Base-by-base conservation (phyloP, 2,888 invertebrate genomes). In the Perizoma affinitatum region DNA sequence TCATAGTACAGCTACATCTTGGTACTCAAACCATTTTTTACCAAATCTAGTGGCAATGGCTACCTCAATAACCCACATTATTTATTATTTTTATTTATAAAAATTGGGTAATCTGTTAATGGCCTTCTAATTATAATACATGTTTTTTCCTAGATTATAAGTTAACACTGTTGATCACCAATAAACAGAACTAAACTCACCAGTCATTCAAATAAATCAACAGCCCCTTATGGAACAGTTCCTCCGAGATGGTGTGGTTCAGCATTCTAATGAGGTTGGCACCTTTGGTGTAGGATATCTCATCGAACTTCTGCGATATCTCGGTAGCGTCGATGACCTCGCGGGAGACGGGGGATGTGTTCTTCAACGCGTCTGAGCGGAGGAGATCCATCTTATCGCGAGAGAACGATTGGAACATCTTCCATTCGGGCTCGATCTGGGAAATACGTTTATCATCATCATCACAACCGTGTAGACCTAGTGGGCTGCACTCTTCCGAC, bases 271-370 rank as follows among this genome's bases (percentile, higher is more conserved):
- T 88, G 5, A 95, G 79, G 61, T 93, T 93, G 5, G 94, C 94
- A 46, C 94, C 94, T 73, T 94, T 94, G 5, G 84, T 83, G 74
- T 94, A 94, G 0, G 93, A 92, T 50, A 93, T 93, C 59, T 89
- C 90, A 74, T 95, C 94, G 74, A 94, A 95, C 70, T 94, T 93
- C 79, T 93, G 93, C 54, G 93, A 90, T 71, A 95, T 94, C 72
- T 94, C 93, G 0, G 88, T 83, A 0, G 93, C 93, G 67, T 93
- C 93, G 2, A 79, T 74, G 0, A 94, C 93, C 9, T 86, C 72
- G 0, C 88, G 77, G 0, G 94, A 93, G 3, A 95, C 93, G 0
- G 94, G 93, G 0, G 93, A 93, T 0, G 93, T 92, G 66, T 93
- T 93, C 71, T 93, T 93, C 7, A 93, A 77, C 0, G 93, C 91